Evolutionary conservation across 2,797 vertebrate genomes (phyloP).

Genomic region (Lepilemur septentrionalis): DNA sequence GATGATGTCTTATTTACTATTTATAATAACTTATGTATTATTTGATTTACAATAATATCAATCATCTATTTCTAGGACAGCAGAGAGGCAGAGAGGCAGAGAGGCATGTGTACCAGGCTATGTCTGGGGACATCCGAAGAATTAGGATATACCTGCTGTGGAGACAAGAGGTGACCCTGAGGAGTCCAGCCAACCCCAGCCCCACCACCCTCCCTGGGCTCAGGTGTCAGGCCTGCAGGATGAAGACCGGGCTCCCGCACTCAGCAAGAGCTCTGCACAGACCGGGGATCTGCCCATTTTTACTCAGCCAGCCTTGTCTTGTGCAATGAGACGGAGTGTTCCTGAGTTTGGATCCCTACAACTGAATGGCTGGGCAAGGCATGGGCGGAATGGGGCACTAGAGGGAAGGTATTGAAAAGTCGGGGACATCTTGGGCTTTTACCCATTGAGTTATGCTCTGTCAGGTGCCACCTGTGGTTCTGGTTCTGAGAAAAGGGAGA

Average conservation of each 20-base stretch:
- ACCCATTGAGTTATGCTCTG: not conserved
- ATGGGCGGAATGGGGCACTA: not conserved
- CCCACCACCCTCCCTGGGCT: not conserved
- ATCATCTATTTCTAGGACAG: not conserved
- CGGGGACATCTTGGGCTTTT: not conserved
- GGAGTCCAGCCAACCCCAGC: not conserved
- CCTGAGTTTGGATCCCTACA: not conserved
- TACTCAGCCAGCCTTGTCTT: not conserved
- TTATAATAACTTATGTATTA: not conserved
- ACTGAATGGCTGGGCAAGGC: not conserved
- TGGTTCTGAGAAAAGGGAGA: not conserved
- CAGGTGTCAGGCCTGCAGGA: not conserved
- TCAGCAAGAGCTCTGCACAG: not conserved
- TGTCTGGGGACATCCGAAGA: not conserved
- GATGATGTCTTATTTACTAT: not conserved
- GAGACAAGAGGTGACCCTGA: not conserved
- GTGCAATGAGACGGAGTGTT: not conserved
- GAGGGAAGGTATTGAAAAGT: not conserved
- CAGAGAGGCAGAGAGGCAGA: not conserved
- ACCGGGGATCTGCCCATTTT: not conserved
- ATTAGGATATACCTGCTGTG: not conserved
- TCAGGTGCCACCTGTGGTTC: not conserved
- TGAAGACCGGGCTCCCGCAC: not conserved
- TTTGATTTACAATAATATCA: not conserved
- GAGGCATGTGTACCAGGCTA: not conserved